These are phyloP conservation scores for Ctenicera cuprea DNA, from an alignment of 2,888 invertebrate genomes.

Conservation along the genomic window DNA sequence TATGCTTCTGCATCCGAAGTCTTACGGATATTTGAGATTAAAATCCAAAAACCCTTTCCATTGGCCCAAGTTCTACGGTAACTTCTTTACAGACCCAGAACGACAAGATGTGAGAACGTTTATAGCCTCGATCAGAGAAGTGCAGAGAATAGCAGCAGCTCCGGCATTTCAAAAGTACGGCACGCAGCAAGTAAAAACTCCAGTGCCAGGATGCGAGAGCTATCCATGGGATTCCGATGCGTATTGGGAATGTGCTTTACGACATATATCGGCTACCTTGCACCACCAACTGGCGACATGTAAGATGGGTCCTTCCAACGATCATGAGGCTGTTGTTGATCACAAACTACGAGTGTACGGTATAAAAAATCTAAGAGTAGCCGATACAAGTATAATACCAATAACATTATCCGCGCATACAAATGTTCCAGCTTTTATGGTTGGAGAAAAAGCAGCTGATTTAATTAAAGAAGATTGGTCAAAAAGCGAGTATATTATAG, in stretches of 20 bases:
- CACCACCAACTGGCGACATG: slow-evolving; percentile 76
- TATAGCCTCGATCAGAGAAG: slow-evolving; percentile 71
- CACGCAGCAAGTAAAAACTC: slow-evolving; percentile 68
- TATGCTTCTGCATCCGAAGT: slow-evolving; percentile 83
- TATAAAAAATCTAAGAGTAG: slow-evolving; percentile 73
- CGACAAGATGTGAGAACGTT: slow-evolving; percentile 70
- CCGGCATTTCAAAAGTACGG: slow-evolving; percentile 73
- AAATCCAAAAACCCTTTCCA: slow-evolving; percentile 82
- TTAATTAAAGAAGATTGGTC: slow-evolving; percentile 73
- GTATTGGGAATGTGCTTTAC: slow-evolving; percentile 75
- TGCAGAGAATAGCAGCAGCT: slow-evolving; percentile 73
- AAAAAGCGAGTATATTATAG: slow-evolving; percentile 57
- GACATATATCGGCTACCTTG: slow-evolving; percentile 72
- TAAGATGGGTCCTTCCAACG: slow-evolving; percentile 75
- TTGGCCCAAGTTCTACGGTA: slow-evolving; percentile 85
- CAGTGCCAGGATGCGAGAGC: slow-evolving; percentile 74
- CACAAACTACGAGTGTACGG: slow-evolving; percentile 74
- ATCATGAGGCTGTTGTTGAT: slow-evolving; percentile 76
- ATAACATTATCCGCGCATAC: slow-evolving; percentile 74
- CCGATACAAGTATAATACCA: slow-evolving; percentile 77
- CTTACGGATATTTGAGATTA: slow-evolving; percentile 81
- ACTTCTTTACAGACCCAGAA: slow-evolving; percentile 82
- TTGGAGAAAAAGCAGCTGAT: slow-evolving; percentile 76
- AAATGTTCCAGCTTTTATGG: slow-evolving; percentile 75
- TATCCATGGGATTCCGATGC: slow-evolving; percentile 71